Evolutionary conservation across 1,140 invertebrate species (phyloP), one percentile per base, ranked within the genome.

Genomic region (Drosophila dunni): DNA sequence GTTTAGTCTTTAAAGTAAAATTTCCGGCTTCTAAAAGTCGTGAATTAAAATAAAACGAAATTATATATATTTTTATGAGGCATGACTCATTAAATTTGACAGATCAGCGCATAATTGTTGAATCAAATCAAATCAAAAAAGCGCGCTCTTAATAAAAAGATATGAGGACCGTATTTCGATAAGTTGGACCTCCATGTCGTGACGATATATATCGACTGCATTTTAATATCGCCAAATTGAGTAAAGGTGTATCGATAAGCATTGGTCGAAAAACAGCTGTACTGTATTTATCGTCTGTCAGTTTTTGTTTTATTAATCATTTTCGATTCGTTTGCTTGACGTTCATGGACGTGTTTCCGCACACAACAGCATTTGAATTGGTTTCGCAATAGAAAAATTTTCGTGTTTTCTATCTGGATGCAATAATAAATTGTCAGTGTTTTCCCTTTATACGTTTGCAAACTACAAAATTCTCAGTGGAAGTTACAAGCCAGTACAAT

Each of bases 311-410:
- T 86, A 69, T 80, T 75, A 83, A 79, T 89, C 79, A 88, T 73
- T 78, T 85, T 88, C 72, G 81, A 75, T 88, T 88, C 80, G 79
- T 79, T 88, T 79, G 79, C 69, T 77, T 81, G 77, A 86, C 83
- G 83, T 82, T 86, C 71, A 79, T 68, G 79, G 72, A 81, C 81
- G 75, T 73, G 76, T 74, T 70, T 79, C 57, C 83, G 76, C 76
- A 77, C 73, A 71, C 73, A 89, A 71, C 73, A 89, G 72, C 56
- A 76, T 68, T 88, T 67, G 73, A 80, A 80, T 89, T 79, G 68
- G 66, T 88, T 88, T 88, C 66, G 83, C 83, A 89, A 83, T 83
- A 89, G 65, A 71, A 80, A 83, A 89, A 88, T 80, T 79, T 82
- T 88, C 73, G 83, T 88, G 84, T 83, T 81, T 79, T 74, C 69